Percentiles rank a stretch among this genome's conserved stretches.
These are phyloP conservation scores for Vanessa atalanta DNA, from an alignment of 1,140 invertebrate genomes.

Conservation along the genomic window DNA sequence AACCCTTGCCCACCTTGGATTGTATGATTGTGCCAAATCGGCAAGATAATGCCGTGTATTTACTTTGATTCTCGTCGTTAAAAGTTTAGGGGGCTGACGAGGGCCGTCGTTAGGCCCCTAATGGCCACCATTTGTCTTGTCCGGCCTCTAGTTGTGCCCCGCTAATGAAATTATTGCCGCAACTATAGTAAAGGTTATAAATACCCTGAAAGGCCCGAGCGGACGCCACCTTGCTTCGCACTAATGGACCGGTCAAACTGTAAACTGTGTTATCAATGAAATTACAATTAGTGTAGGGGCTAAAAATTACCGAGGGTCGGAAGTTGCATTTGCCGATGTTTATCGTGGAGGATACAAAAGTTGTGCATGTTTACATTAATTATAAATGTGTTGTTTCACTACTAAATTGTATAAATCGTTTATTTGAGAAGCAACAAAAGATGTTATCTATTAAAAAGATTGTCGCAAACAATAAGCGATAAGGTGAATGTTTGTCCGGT, in stretches of 20 bases:
- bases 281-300: constrained; percentile 78
- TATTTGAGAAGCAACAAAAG: background rate
- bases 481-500: constrained; percentile 30
- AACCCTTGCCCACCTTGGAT: constrained; percentile 38
- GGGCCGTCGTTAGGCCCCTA: constrained; percentile 77
- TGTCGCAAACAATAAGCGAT: constrained; percentile 19
- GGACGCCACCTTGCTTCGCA: constrained; percentile 77
- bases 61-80: constrained; percentile 80
- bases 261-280: constrained; percentile 81
- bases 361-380: constrained; percentile 30
- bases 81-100: constrained; percentile 76
- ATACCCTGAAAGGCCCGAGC: constrained; percentile 73
- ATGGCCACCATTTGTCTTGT: constrained; percentile 79
- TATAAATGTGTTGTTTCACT: background rate
- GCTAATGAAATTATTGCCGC: constrained; percentile 81
- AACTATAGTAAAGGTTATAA: constrained; percentile 81
- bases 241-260: constrained; percentile 81
- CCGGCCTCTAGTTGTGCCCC: constrained; percentile 77
- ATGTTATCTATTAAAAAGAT: constrained; percentile 21
- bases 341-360: constrained; percentile 44
- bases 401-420: background rate
- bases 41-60: constrained; percentile 77
- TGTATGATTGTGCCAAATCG: constrained; percentile 72
- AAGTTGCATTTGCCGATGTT: constrained; percentile 61
- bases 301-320: constrained; percentile 71